These are phyloP conservation scores for Colletes collaris DNA, from an alignment of 2,888 invertebrate species.

Conservation along the genomic window DNA sequence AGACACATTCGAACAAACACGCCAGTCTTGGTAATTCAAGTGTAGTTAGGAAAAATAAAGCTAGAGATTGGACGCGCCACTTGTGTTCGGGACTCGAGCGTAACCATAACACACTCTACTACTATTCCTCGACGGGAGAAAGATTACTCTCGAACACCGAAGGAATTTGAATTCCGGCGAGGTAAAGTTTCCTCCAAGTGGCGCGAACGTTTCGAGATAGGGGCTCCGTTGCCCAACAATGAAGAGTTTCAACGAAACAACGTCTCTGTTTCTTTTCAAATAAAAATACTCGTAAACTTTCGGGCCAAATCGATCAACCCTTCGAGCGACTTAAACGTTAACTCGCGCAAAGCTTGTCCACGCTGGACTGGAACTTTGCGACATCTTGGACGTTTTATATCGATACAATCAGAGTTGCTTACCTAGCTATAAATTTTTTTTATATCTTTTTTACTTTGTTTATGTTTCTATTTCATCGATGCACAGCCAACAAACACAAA, in stretches of 20 bases:
- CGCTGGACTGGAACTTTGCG: too few species aligned
- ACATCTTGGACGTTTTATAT: too few species aligned
- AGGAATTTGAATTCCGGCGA: neutral
- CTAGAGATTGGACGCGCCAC: slow-evolving; percentile 34
- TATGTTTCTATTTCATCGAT: too few species aligned
- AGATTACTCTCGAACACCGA: neutral
- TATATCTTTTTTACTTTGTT: too few species aligned
- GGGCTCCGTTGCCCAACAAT: neutral
- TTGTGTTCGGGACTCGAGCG: slow-evolving; percentile 29
- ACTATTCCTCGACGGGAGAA: neutral
- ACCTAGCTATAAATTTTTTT: too few species aligned
- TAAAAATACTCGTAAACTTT: too few species aligned
- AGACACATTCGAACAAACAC: slow-evolving; percentile 43
- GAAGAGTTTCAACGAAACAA: neutral
- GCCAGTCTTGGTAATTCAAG: slow-evolving; percentile 41
- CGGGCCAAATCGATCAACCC: too few species aligned
- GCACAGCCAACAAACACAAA: too few species aligned
- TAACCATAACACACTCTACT: slow-evolving; percentile 27
- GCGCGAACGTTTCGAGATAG: slow-evolving; percentile 6
- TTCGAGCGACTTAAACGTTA: too few species aligned
- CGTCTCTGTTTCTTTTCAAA: too few species aligned
- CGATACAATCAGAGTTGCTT: too few species aligned
- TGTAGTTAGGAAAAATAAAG: slow-evolving; percentile 50
- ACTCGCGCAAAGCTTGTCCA: too few species aligned
- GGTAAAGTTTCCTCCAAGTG: neutral